Conservation (phyloP, 2,113 vertebrate species). For the Antechinus flavipes region DNA sequence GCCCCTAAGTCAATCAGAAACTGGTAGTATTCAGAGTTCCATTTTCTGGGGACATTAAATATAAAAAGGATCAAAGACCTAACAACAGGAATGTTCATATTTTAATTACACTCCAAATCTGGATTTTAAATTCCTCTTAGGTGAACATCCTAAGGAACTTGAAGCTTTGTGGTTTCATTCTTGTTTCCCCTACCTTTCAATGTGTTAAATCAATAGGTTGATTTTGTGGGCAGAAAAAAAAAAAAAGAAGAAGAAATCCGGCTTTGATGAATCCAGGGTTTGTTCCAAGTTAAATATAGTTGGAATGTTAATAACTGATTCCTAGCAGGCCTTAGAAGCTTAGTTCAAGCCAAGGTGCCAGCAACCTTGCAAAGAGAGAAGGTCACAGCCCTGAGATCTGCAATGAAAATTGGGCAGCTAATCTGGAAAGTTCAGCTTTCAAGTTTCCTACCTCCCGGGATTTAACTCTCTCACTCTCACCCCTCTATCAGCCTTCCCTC, state of each 20-base stretch:
- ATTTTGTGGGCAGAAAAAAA: neutral
- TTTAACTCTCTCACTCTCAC: neutral
- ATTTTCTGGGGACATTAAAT: neutral
- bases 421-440: neutral
- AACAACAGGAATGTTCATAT: neutral
- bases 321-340: neutral
- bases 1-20: neutral
- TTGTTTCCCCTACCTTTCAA: neutral
- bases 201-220: neutral
- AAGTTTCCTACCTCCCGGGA: neutral
- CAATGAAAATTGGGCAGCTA: accelerated
- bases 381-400: neutral
- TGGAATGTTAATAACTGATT: neutral
- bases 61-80: neutral
- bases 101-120: conserved; percentile 10
- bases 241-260: neutral
- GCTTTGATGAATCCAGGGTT: conserved; percentile 11
- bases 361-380: neutral
- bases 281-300: conserved; percentile 59
- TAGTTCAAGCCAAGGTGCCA: neutral
- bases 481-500: neutral
- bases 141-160: neutral
- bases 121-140: neutral
- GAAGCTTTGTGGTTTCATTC: neutral
- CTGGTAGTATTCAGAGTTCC: neutral